These are phyloP conservation scores for Meganola albula DNA, from an alignment of 2,888 invertebrate species.

Conservation along the genomic window DNA sequence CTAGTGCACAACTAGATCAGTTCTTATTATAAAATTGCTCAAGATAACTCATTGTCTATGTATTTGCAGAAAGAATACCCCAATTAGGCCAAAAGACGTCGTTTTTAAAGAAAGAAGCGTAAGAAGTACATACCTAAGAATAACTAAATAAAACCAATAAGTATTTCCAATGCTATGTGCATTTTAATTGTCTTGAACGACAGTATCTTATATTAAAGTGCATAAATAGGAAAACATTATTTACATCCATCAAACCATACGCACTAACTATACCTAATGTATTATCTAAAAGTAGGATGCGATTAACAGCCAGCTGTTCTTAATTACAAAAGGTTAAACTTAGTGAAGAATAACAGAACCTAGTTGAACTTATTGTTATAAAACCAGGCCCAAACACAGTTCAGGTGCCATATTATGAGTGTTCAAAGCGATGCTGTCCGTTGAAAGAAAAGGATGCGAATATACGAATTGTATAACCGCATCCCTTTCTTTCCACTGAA, in stretches of 20 bases:
- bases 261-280: constrained; percentile 20
- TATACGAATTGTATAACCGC: no score
- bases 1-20: no score
- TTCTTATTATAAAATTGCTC: no score
- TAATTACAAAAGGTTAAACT: constrained; percentile 13
- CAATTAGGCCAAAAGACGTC: no score
- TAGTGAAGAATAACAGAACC: constrained; percentile 23
- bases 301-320: constrained; percentile 27
- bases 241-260: constrained; percentile 44
- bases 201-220: constrained; percentile 55
- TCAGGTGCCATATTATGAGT: no score
- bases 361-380: not conserved
- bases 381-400: no score
- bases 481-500: no score
- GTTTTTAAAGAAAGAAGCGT: not conserved
- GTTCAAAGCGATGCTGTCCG: no score
- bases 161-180: constrained; percentile 47
- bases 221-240: constrained; percentile 72
- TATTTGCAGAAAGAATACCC: no score
- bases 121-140: not conserved
- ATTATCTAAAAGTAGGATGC: no score
- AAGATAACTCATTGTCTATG: no score
- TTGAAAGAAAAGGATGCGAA: no score
- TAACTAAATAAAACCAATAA: constrained; percentile 42
- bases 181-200: constrained; percentile 47